A percentile compares a stretch with the other conserved stretches of the same genome.
Evolutionary conservation across 1,140 invertebrate species (phyloP).

Genomic region (Cotesia typhae): DNA sequence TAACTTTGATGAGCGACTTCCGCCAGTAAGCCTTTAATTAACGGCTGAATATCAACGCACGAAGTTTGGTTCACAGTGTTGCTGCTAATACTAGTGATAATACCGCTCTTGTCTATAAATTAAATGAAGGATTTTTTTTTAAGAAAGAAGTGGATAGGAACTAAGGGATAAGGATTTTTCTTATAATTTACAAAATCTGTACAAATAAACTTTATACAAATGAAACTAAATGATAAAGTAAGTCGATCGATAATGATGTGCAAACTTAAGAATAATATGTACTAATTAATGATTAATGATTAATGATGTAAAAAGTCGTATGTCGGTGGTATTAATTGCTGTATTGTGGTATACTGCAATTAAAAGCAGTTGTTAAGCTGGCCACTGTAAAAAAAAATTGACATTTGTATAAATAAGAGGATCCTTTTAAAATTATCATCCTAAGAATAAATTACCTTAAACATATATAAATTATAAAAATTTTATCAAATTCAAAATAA

Average conservation of each 20-base stretch:
- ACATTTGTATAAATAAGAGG: conserved; percentile 14
- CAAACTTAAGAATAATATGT: too few relatives aligned
- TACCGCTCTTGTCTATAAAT: conserved; percentile 47
- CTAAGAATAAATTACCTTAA: conserved; percentile 15
- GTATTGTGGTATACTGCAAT: conserved; percentile 57
- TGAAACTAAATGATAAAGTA: background rate
- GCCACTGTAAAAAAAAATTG: conserved; percentile 61
- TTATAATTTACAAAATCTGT: too few relatives aligned
- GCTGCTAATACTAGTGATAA: too few relatives aligned
- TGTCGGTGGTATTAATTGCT: too few relatives aligned
- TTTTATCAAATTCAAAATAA: conserved; percentile 31
- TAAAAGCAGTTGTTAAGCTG: conserved; percentile 64
- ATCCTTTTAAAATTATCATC: background rate
- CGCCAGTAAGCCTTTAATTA: conserved; percentile 47
- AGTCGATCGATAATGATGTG: conserved; percentile 14
- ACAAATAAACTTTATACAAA: too few relatives aligned
- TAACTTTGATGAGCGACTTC: conserved; percentile 56
- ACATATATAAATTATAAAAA: conserved; percentile 36
- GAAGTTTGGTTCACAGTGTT: conserved; percentile 26
- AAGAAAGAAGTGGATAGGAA: conserved; percentile 11
- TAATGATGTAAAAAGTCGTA: conserved; percentile 36
- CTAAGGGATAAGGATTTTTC: background rate
- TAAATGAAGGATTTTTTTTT: background rate
- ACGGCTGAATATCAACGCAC: conserved; percentile 26
- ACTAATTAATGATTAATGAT: conserved; percentile 41